Evolutionary conservation across 1,140 invertebrate species (phyloP).

Genomic region (Gonatopus flavifemur): DNA sequence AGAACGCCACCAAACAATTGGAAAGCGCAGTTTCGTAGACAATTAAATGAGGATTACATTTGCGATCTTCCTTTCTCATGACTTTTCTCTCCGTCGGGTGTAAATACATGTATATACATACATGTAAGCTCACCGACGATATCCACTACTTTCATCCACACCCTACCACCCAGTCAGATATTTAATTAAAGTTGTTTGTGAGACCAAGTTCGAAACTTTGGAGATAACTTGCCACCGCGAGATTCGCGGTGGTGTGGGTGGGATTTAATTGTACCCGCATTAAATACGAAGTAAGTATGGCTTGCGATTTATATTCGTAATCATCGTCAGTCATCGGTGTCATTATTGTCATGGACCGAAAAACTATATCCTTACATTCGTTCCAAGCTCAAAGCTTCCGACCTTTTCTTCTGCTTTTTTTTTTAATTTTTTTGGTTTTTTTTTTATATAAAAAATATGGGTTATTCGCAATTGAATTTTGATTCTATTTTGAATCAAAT

Average conservation of each 20-base stretch:
- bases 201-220: constrained; percentile 45
- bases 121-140: too few species aligned
- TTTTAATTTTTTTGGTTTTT: too few species aligned
- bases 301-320: constrained; percentile 33
- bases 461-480: too few species aligned
- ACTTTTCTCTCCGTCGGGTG: not conserved
- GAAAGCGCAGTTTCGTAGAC: constrained; percentile 20
- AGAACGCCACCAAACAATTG: not conserved
- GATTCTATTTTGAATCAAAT: too few species aligned
- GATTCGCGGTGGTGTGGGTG: constrained; percentile 19
- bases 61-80: constrained; percentile 1
- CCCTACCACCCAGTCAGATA: constrained; percentile 26
- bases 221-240: constrained; percentile 43
- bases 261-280: constrained; percentile 45
- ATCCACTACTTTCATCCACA: too few species aligned
- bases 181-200: constrained; percentile 55
- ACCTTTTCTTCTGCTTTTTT: not conserved
- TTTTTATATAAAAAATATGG: too few species aligned
- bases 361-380: too few species aligned
- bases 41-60: constrained; percentile 40
- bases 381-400: too few species aligned
- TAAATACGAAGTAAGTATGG: constrained; percentile 30
- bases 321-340: constrained; percentile 26
- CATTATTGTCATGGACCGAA: constrained; percentile 8
- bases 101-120: too few species aligned